A percentile compares a stretch with the other conserved stretches of the same genome.
Evolutionary conservation across 2,113 vertebrate species (phyloP).

Genomic region (Oceanites oceanicus): DNA sequence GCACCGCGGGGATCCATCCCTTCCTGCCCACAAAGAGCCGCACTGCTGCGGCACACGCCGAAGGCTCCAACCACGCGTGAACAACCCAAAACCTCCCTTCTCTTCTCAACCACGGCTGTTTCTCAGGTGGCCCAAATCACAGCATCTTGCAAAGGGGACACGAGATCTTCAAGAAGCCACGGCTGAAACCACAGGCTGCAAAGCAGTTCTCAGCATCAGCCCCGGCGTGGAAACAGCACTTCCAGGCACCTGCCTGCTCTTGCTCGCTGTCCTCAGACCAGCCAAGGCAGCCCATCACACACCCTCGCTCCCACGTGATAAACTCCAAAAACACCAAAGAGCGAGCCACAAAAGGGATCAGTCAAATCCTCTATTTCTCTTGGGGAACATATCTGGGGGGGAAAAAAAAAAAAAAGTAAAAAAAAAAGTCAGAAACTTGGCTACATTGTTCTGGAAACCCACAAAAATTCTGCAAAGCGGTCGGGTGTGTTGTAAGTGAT

Average conservation of each 20-base stretch:
- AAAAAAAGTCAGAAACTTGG: neutral
- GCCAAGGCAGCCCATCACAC: neutral
- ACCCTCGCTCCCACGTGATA: rapidly evolving
- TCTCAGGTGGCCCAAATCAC: neutral
- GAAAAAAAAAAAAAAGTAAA: neutral
- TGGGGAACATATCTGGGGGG: neutral
- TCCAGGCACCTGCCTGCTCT: neutral
- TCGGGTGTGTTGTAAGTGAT: neutral
- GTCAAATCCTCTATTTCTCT: neutral
- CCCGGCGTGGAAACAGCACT: neutral
- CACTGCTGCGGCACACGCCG: rapidly evolving
- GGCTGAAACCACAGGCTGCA: neutral
- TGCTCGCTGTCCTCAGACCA: neutral
- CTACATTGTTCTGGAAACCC: neutral
- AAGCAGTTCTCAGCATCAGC: neutral
- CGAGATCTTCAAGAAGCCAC: rapidly evolving
- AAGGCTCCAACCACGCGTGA: neutral
- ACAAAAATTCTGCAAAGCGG: constrained; percentile 11
- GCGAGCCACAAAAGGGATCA: neutral
- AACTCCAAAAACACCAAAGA: neutral
- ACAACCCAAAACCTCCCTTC: neutral
- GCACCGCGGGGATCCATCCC: neutral
- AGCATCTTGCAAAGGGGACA: neutral
- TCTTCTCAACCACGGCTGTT: neutral
- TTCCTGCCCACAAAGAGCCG: neutral